phyloP scores from a whole-genome alignment of 2,113 vertebrate species.

The Lophura nycthemera region DNA sequence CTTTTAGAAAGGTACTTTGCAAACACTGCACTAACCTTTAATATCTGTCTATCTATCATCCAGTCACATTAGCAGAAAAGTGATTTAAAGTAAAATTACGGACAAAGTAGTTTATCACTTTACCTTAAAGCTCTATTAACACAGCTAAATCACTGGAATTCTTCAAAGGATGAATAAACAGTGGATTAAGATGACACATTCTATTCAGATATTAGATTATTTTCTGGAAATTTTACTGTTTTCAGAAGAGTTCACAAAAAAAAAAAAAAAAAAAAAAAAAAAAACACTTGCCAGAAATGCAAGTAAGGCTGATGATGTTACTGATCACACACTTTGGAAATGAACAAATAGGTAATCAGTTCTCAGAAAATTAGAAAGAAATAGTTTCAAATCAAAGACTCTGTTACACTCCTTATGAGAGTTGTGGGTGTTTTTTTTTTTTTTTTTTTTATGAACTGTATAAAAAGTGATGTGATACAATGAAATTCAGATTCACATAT shows the following conservation, averaged over 20 bases:
- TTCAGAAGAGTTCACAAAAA: neutral
- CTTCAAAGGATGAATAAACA: neutral
- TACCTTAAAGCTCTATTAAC: neutral
- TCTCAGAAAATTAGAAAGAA: neutral
- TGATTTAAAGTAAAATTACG: neutral
- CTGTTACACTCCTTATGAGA: neutral
- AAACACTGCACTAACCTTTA: neutral
- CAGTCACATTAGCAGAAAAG: neutral
- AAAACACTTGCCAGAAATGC: neutral
- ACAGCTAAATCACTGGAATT: neutral
- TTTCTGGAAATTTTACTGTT: neutral
- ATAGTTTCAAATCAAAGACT: neutral
- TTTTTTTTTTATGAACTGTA: neutral
- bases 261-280: rapidly evolving
- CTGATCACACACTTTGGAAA: neutral
- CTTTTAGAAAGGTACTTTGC: neutral
- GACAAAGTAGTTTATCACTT: neutral
- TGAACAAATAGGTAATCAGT: neutral
- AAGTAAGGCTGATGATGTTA: neutral
- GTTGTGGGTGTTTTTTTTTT: neutral
- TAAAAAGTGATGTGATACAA: neutral
- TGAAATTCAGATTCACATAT: neutral
- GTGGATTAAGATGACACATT: neutral
- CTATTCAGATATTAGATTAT: neutral
- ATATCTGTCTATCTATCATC: neutral